phyloP scores from a whole-genome alignment of 2,113 vertebrate genomes.

The Tragulus kanchil region DNA sequence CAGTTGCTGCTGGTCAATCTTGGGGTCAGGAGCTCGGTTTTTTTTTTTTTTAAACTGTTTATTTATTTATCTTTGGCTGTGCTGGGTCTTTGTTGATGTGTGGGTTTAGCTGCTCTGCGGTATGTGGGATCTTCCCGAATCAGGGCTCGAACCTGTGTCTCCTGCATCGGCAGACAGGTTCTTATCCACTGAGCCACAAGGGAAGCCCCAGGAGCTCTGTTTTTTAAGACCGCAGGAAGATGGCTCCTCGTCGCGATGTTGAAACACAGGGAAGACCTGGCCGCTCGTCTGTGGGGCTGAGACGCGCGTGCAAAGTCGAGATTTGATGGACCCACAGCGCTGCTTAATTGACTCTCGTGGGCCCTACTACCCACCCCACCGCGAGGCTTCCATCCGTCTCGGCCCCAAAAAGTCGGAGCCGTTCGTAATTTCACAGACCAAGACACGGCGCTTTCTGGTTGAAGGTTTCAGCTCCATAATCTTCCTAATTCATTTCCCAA shows the following conservation, averaged over 20 bases:
- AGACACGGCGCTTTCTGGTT: background rate
- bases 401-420: fast-evolving
- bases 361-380: fast-evolving
- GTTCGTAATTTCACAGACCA: background rate
- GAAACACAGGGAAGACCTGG: background rate
- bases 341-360: background rate
- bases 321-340: fast-evolving
- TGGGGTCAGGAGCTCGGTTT: background rate
- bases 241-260: fast-evolving
- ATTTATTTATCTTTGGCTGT: no score
- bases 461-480: background rate
- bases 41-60: background rate
- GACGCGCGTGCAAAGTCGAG: background rate
- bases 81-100: no score
- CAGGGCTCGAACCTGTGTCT: no score
- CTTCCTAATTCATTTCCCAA: background rate
- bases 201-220: background rate
- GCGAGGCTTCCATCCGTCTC: background rate
- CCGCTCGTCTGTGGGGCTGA: background rate
- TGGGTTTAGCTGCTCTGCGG: no score
- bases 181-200: no score
- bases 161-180: no score
- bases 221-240: background rate
- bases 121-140: no score
- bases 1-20: background rate